Evolutionary conservation across 2,888 invertebrate genomes (phyloP), one percentile per base, ranked within the genome.

Genomic region (Molanna angustata): DNA sequence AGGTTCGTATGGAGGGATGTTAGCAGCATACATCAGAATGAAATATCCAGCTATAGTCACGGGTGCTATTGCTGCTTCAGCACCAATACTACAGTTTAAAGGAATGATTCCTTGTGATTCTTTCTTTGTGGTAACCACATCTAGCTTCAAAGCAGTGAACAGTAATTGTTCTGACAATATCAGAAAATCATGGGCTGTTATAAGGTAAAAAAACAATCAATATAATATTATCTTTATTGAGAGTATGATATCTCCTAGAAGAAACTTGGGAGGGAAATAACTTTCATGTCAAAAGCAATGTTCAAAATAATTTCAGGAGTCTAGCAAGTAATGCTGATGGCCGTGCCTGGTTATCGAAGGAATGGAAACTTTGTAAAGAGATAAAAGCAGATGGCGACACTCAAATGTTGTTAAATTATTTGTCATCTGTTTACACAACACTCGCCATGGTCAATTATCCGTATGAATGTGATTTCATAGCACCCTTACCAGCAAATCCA

Each of bases 1-100:
- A 65, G 91, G 98, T 0, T 96, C 95, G 0, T 98, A 99, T 68
- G 98, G 98, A 0, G 98, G 98, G 20, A 98, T 99, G 98, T 72
- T 99, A 20, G 81, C 97, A 1, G 90, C 97, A 0, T 99, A 97
- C 90, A 82, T 98, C 64, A 82, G 97, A 31, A 88, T 95, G 70
- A 98, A 97, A 71, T 98, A 97, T 73, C 97, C 97, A 0, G 89
- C 93, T 65, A 66, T 91, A 22, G 84, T 95, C 6, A 73, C 79
- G 20, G 97, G 97, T 0, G 88, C 97, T 1, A 83, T 98, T 56
- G 95, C 98, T 3, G 86, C 91, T 2, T 97, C 94, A 14, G 98
- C 94, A 0, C 98, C 94, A 0, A 83, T 95, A 61, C 85, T 87
- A 71, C 93, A 90, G 76, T 97, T 92, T 69, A 76, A 83, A 1